Base-by-base conservation (phyloP, 1,140 invertebrate species). In the Cotesia vestalis region DNA sequence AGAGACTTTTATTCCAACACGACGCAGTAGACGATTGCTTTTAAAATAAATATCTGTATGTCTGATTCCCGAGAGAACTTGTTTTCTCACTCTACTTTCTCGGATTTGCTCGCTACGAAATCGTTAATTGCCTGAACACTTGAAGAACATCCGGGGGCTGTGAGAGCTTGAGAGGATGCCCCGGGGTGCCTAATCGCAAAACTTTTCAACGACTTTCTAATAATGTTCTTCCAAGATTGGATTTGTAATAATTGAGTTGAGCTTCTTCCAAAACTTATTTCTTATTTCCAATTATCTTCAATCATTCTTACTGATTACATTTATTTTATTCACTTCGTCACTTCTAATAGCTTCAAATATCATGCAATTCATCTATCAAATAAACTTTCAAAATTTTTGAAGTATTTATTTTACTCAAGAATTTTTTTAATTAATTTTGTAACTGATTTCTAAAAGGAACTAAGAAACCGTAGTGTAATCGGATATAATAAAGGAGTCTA, bases 181-280 rank as follows among this genome's bases (percentile, higher is more conserved):
- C 62, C 51, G 11, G 69, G 69, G 46, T 66, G 53, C 66, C 67
- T 66, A 66, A 72, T 73, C 67, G 62, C 55, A 69, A 75, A 75
- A 75, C 46, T 75, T 75, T 68, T 51, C 59, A 75, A 75, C 66
- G 71, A 74, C 68, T 71, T 74, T 71, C 68, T 71, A 66, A 74
- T 74, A 74, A 74, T 67, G 73, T 67, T 66, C 62, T 66, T n/a
- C 40, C 40, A 46, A 67, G 14, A 67, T 27, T 66, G 63, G 46
- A 66, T 66, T 66, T 27, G 35, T 46, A 66, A 66, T 66, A 66
- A 66, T 51, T 66, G 38, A 66, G 46, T 66, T 66, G 12, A 51
- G 35, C 34, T 66, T 40, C 34, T 20, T 46, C 36, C n/a, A 1
- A 6, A 11, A 38, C 20, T 40, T 66, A 40, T 51, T 40, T 63